Evolutionary conservation across 2,888 invertebrate species (phyloP).

Genomic region (Melangyna quadrimaculata): DNA sequence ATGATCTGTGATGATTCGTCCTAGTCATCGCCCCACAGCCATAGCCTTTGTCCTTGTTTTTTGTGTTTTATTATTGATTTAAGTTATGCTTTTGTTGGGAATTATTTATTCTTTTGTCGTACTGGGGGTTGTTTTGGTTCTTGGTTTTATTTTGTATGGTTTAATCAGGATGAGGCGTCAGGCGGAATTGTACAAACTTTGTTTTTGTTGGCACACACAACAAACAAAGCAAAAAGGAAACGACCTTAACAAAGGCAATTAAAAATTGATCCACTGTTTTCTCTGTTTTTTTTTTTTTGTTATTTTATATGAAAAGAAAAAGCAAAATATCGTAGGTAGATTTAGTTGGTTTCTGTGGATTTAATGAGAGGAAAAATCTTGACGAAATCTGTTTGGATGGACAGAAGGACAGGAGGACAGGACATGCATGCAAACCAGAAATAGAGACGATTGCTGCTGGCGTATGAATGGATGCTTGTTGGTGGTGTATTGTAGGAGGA

Average conservation of each 20-base stretch:
- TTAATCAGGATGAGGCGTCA: conserved; percentile 52
- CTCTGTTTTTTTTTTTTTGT: neutral
- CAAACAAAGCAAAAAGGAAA: conserved; percentile 53
- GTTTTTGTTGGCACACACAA: conserved; percentile 49
- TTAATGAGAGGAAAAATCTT: conserved; percentile 65
- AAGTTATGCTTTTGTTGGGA: conserved; percentile 51
- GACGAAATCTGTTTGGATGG: conserved; percentile 39
- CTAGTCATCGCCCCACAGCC: neutral
- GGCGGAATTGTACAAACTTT: conserved; percentile 55
- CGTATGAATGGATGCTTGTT: neutral
- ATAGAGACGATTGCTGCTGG: neutral
- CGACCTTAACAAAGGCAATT: conserved; percentile 70
- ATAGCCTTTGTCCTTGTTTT: conserved; percentile 22
- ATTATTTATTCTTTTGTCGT: conserved; percentile 28
- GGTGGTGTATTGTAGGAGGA: conserved; percentile 13
- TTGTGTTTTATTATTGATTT: conserved; percentile 66
- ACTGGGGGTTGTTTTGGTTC: conserved; percentile 26
- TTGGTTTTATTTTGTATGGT: conserved; percentile 9
- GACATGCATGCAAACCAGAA: neutral
- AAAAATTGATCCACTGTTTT: conserved; percentile 63
- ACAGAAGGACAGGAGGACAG: too few species aligned
- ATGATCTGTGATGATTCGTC: conserved; percentile 52
- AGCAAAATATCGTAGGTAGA: neutral
- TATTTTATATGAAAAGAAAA: neutral
- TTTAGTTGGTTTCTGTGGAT: conserved; percentile 33